Evolutionary conservation across 2,888 invertebrate genomes (phyloP).

Genomic region (Thumatha senex): DNA sequence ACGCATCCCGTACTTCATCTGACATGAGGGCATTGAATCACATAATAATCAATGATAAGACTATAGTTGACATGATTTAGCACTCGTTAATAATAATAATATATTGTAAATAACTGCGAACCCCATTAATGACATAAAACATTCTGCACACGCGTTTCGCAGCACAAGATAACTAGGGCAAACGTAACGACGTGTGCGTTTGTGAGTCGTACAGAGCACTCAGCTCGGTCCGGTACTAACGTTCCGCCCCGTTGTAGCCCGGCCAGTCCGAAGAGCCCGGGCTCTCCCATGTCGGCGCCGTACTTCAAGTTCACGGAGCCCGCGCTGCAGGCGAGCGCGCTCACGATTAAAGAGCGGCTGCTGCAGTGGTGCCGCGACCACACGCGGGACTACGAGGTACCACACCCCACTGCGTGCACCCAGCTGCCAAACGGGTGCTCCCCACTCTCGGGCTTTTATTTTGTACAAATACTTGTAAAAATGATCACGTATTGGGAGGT

Average conservation of each 20-base stretch:
- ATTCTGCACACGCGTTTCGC: slow-evolving; percentile 44
- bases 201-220: too few relatives aligned
- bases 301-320: slow-evolving; percentile 96
- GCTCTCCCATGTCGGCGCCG: slow-evolving; percentile 84
- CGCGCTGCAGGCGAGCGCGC: slow-evolving; percentile 94
- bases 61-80: slow-evolving; percentile 37
- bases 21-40: slow-evolving; percentile 23
- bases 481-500: slow-evolving; percentile 47
- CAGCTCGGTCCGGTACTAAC: too few relatives aligned
- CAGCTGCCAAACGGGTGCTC: too few relatives aligned
- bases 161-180: slow-evolving; percentile 43
- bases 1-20: slow-evolving; percentile 28
- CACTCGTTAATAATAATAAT: slow-evolving; percentile 33
- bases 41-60: slow-evolving; percentile 33
- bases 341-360: slow-evolving; percentile 97
- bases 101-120: slow-evolving; percentile 57
- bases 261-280: slow-evolving; percentile 86
- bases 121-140: slow-evolving; percentile 37
- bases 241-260: slow-evolving; percentile 85
- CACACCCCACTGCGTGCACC: slow-evolving; percentile 42
- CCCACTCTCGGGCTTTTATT: background rate
- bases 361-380: slow-evolving; percentile 98
- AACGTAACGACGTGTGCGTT: slow-evolving; percentile 35
- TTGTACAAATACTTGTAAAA: background rate
- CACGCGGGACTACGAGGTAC: slow-evolving; percentile 98